phyloP scores from a whole-genome alignment of 1,140 invertebrate genomes.

The Mizuhopecten yessoensis region DNA sequence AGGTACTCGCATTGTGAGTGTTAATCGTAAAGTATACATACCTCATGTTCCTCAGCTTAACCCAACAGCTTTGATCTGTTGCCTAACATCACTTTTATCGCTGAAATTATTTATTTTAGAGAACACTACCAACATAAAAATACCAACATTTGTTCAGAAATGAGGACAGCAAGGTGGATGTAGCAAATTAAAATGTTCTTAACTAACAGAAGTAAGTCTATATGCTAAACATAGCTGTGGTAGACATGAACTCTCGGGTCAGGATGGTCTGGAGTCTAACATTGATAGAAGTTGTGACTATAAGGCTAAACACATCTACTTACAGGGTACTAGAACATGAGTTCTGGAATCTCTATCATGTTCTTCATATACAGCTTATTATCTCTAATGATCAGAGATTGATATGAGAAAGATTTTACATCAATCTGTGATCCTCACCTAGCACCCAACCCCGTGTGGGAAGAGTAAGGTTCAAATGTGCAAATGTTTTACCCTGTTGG shows the following conservation, averaged over 20 bases:
- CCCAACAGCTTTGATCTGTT: background rate
- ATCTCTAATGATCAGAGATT: background rate
- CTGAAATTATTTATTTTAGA: background rate
- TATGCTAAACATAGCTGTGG: background rate
- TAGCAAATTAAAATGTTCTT: too few species aligned
- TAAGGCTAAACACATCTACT: background rate
- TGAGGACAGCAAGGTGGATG: background rate
- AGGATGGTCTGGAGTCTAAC: background rate
- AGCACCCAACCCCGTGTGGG: too few species aligned
- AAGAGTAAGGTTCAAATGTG: too few species aligned
- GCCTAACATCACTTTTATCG: background rate
- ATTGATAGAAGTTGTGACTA: background rate
- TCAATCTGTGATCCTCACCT: too few species aligned
- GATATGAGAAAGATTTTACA: too few species aligned
- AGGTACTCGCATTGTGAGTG: background rate
- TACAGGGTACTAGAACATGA: background rate
- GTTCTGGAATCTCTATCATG: background rate
- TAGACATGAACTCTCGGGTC: background rate
- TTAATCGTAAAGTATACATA: background rate
- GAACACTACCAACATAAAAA: background rate
- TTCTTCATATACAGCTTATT: too few species aligned
- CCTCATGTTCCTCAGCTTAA: background rate
- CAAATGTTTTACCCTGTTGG: too few species aligned
- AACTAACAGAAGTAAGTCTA: background rate
- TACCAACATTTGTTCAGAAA: background rate